Percentiles rank a stretch among this genome's conserved stretches.
Conservation (phyloP, 2,113 vertebrate genomes). For the Callorhinus ursinus region DNA sequence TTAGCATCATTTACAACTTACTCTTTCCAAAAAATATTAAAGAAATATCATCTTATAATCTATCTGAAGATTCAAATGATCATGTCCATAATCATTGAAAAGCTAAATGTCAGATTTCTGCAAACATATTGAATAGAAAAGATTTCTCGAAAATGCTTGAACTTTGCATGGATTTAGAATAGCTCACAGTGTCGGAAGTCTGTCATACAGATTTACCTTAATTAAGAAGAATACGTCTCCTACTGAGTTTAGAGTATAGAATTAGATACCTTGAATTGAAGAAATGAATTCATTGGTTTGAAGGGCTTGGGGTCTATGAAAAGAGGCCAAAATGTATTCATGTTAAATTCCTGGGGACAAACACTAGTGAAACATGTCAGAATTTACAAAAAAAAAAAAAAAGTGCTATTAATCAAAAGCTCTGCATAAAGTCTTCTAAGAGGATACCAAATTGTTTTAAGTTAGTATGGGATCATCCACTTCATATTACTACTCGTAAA, state of each 20-base stretch:
- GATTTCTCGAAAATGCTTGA: neutral
- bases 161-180: conserved; percentile 13
- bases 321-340: neutral
- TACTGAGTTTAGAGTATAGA: neutral
- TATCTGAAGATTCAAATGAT: neutral
- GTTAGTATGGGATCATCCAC: neutral
- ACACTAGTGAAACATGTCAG: neutral
- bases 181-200: neutral
- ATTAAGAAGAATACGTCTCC: neutral
- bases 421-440: neutral
- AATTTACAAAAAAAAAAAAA: neutral
- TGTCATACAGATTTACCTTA: neutral
- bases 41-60: neutral
- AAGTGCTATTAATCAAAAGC: neutral
- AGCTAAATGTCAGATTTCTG: neutral
- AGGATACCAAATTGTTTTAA: neutral
- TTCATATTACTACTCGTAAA: neutral
- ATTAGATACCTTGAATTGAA: neutral
- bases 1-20: neutral
- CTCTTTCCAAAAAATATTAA: neutral
- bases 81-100: neutral
- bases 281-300: neutral
- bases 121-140: neutral
- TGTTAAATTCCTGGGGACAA: neutral
- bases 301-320: neutral